Base-by-base conservation (phyloP, 2,888 invertebrate species). In the Callyntrura sp. region DNA sequence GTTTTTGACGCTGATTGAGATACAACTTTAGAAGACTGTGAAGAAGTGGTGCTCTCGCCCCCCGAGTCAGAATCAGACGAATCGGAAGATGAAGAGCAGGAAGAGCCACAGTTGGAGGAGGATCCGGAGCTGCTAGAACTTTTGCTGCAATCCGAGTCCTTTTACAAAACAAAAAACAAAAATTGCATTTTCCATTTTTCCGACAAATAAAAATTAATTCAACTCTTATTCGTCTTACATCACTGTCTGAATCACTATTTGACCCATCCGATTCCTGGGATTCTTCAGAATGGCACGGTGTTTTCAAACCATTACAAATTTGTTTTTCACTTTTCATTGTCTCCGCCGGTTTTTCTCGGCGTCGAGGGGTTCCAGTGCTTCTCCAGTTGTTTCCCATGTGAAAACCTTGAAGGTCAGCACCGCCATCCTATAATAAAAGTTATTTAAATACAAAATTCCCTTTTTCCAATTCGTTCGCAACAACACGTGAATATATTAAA, bases 121-220 rank as follows among this genome's bases (percentile, higher is more conserved):
- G 91, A 90, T 14, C 79, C 65, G 0, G 91, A 89, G 23, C 90
- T 89, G 51, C 92, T 91, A 8, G 78, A 95, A 95, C 81, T 85
- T 65, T 85, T 90, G 57, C 57, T 76, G 25, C 62, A 68, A 11
- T 81, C 82, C 43, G 95, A 95, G 93, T 95, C 95, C 93, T 95
- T 95, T 11, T 57, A 14, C n/a, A 68, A 55, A 20, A 17, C 17
- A 5, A n/a, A 45, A 65, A 43, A 82, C 12, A 43, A 25, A 62
- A 62, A 82, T 20, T 9, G n/a, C 35, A 25, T 57, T 48, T 43
- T 28, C 9, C 28, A 25, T 23, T n/a, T n/a, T n/a, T n/a, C n/a
- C n/a, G 62, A 23, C 35, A 6, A 2, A 17, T 23, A 23, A 2
- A 11, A 62, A 62, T 62, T 23, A 25, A 25, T 14, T 28, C 12